Percentiles rank a stretch among this genome's conserved stretches.
phyloP scores from a whole-genome alignment of 35 echinoderm and acorn worm genomes.

The Ptychodera flava region DNA sequence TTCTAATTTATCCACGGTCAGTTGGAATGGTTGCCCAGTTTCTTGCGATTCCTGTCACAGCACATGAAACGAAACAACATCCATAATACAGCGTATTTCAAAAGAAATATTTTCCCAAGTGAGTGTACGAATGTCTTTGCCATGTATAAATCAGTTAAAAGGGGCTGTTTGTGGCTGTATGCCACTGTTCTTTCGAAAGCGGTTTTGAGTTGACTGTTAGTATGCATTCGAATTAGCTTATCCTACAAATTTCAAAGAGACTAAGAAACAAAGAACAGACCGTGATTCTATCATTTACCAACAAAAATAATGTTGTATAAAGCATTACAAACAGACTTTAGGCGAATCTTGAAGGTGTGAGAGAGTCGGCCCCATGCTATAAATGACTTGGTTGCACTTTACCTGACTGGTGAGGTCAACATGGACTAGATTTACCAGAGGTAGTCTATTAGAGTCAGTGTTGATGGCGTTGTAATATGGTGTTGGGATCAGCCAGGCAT shows the following conservation, averaged over 20 bases:
- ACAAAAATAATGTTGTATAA: neutral
- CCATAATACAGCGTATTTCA: neutral
- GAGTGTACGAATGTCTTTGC: neutral
- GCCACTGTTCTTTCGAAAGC: neutral
- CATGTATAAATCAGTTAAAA: neutral
- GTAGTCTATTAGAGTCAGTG: neutral
- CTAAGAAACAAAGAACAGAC: neutral
- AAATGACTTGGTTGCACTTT: neutral
- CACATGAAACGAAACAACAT: neutral
- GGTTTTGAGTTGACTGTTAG: neutral
- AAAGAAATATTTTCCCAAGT: neutral
- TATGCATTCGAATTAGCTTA: neutral
- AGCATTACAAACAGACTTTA: too few species aligned
- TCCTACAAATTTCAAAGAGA: neutral
- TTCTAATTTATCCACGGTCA: neutral
- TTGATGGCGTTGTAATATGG: neutral
- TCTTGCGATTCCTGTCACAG: neutral
- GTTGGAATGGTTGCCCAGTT: neutral
- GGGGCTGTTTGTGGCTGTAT: neutral
- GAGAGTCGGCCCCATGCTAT: neutral
- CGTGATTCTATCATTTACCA: neutral
- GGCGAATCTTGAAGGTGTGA: too few species aligned
- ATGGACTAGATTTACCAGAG: neutral
- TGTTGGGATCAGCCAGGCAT: neutral
- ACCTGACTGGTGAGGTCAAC: neutral